These are phyloP conservation scores for Panthera tigris DNA, from an alignment of 2,113 vertebrate species.

Conservation along the genomic window DNA sequence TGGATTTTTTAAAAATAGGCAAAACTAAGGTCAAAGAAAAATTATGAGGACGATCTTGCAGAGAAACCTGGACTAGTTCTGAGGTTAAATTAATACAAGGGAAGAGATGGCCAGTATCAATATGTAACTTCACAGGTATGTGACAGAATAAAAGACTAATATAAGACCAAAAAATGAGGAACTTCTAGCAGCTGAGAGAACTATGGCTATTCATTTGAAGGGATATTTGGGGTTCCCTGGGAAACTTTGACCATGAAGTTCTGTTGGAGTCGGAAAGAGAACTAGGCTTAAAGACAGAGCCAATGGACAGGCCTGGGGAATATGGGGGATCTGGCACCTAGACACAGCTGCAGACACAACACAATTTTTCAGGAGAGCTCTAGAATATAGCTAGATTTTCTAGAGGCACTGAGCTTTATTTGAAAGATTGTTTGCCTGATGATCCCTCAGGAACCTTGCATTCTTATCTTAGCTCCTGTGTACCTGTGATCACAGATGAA, in stretches of 20 bases:
- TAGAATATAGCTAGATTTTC: not conserved
- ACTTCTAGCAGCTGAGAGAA: not conserved
- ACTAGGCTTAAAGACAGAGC: not conserved
- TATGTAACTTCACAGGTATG: not conserved
- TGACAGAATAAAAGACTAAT: not conserved
- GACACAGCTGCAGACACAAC: no score
- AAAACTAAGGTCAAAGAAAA: constrained; percentile 22
- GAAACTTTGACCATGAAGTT: not conserved
- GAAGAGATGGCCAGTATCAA: not conserved
- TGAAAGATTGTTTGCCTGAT: not conserved
- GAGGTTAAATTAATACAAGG: not conserved
- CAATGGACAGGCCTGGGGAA: not conserved
- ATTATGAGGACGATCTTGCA: not conserved
- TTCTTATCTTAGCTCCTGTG: not conserved
- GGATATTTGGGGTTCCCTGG: not conserved
- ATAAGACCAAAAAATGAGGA: not conserved
- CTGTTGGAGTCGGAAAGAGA: not conserved
- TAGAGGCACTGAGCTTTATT: not conserved
- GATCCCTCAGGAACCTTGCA: not conserved
- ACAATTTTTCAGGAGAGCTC: not conserved
- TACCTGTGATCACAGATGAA: not conserved
- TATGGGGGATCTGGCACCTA: no score
- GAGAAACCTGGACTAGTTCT: not conserved
- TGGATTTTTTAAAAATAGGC: not conserved
- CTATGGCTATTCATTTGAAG: not conserved